These are phyloP conservation scores for Himantopus leucocephalus DNA, from an alignment of 2,113 vertebrate genomes.

Conservation along the genomic window DNA sequence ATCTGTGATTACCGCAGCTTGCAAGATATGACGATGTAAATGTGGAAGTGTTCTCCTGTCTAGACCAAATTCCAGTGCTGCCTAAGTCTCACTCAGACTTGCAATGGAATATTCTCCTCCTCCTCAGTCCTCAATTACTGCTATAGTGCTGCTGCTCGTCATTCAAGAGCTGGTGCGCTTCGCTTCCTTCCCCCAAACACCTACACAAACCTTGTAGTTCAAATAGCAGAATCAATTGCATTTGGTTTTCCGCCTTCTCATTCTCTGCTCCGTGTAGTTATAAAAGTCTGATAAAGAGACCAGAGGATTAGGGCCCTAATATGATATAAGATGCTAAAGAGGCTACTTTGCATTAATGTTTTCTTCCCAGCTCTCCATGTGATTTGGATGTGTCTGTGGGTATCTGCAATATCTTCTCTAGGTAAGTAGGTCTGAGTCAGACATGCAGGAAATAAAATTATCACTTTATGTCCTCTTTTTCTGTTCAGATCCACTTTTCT, in stretches of 20 bases:
- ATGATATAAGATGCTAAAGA: conserved; percentile 21
- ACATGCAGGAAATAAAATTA: not conserved
- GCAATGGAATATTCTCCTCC: not conserved
- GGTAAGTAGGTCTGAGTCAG: not conserved
- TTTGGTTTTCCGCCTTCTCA: conserved; percentile 24
- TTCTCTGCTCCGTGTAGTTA: conserved; percentile 6
- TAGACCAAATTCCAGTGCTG: not conserved
- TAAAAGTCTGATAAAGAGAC: conserved; percentile 22
- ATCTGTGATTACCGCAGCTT: not conserved
- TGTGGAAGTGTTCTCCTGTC: not conserved
- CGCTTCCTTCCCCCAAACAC: not conserved
- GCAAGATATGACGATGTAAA: not conserved
- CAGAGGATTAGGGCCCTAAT: conserved; percentile 2
- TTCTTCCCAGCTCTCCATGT: not conserved
- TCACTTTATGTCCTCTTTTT: not conserved
- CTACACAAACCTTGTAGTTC: not conserved
- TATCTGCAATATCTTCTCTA: not conserved
- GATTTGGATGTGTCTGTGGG: not conserved
- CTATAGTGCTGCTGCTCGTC: not conserved
- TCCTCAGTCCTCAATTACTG: not conserved
- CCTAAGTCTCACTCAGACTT: not conserved
- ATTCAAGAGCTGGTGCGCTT: not conserved
- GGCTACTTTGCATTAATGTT: conserved; percentile 30
- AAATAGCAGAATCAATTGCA: conserved; percentile 4
- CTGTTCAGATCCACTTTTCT: not conserved